Evolutionary conservation across 2,797 vertebrate species (phyloP).

Genomic region (Selene dorsalis): DNA sequence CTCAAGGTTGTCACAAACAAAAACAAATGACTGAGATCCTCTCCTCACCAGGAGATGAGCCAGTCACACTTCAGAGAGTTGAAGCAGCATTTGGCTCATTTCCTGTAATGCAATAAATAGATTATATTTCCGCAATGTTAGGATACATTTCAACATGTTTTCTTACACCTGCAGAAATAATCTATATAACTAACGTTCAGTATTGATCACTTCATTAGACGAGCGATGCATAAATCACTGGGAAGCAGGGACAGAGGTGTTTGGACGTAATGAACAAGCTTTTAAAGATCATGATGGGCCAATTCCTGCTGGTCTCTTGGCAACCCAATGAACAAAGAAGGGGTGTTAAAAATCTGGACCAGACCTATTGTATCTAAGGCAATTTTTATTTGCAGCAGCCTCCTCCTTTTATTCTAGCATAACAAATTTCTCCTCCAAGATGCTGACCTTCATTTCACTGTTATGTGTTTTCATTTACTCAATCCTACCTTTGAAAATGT

Average conservation of each 20-base stretch:
- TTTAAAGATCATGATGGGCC: conserved; percentile 35
- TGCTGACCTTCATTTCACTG: conserved; percentile 55
- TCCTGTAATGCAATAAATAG: conserved; percentile 27
- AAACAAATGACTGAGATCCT: conserved; percentile 1
- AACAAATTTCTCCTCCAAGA: conserved; percentile 47
- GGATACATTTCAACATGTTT: conserved; percentile 18
- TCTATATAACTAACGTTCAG: conserved; percentile 17
- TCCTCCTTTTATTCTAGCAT: background rate
- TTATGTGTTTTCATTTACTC: conserved; percentile 50
- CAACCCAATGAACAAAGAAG: background rate
- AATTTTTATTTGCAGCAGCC: too few species aligned
- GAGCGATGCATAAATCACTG: background rate
- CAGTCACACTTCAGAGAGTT: conserved; percentile 2
- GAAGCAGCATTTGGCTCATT: conserved; percentile 34
- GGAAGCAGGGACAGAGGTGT: conserved; percentile 23
- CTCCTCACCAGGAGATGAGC: conserved; percentile 25
- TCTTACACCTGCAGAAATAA: conserved; percentile 24
- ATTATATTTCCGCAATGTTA: background rate
- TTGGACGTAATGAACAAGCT: conserved; percentile 45
- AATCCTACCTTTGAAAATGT: conserved; percentile 39
- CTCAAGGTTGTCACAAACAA: background rate
- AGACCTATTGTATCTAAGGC: background rate
- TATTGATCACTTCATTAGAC: conserved; percentile 36
- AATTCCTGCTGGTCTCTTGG: conserved; percentile 15
- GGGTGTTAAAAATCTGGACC: background rate